Evolutionary conservation across 1,140 invertebrate genomes (phyloP), one percentile per base, ranked within the genome.

Genomic region (Brachionus rubens): DNA sequence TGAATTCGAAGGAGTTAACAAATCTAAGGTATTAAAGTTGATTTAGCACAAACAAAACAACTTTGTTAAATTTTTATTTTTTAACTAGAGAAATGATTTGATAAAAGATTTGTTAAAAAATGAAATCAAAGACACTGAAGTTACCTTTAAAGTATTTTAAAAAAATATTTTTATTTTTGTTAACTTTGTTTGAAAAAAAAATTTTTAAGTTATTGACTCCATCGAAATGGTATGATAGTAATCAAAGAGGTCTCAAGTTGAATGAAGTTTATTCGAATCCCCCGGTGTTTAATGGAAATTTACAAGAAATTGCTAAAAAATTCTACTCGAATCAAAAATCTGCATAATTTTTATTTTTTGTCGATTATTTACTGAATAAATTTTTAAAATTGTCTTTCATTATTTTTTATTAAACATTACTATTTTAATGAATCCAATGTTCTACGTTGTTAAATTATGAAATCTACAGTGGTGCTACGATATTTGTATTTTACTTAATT

Each of bases 161-260:
- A 21, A 54, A 14, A 28, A 2, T 19, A 19, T 41, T 65, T 14
- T 46, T 21, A 26, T 46, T 46, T 10, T 46, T 7, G n/a, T 16
- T 46, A 46, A 14, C 14, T 14, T 14, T 16, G 7, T 65, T 26
- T n/a, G 12, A 41, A 65, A 12, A 24, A 24, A 6, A 41, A 24
- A 0, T 5, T 24, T 16, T 65, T 40, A 72, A 72, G 68, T 26
- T 72, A 14, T 33, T 72, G 24, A 72, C 68, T 54, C 68, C 68
- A 16, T 72, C 68, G 1, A 48, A 54, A 50, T 72, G 68, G 68
- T 72, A 72, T 41, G 50, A 72, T 46, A 72, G 68, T 30, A 72
- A 50, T 50, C 28, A 41, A 30, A 26, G 68, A 3, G 68, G 68
- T 5, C 68, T 72, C 1, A 72, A 72, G 30, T 33, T 72, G 16